Evolutionary conservation across 2,797 vertebrate species (phyloP), one percentile per base, ranked within the genome.

Genomic region (Cirrhinus molitorella): DNA sequence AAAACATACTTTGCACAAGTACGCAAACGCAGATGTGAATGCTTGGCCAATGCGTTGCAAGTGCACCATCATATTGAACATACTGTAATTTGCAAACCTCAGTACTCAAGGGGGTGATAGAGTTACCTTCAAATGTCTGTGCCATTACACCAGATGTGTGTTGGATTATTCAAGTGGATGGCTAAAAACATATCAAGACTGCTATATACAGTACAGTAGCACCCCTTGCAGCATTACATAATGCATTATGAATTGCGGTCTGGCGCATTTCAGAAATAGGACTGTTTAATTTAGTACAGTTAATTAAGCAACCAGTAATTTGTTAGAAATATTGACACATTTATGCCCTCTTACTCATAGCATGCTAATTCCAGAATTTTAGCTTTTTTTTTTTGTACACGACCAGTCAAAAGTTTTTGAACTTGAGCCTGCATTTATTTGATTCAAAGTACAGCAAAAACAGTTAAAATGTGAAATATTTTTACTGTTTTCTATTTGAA

Each of bases 1-100:
- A 47, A 82, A 37, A 66, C 80, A 66, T 73, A 59, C 70, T 74
- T 74, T 65, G 61, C 8, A 31, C 80, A 82, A 74, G 63, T 83
- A 59, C 25, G 25, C 19, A 57, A 75, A 76, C 13, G 47, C 31
- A 28, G n/a, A 53, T 4, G 16, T 53, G 34, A 45, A 67, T 31
- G 63, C 9, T 57, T 76, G 28, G 65, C 78, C 59, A 28, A 47
- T 4, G 31, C 17, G 45, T 45, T 23, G 21, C 51, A 71, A 71
- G 40, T 71, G 40, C 23, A 47, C 43, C 65, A 43, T 71, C 43
- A 45, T 47, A 71, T 16, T 71, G 14, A 71, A 71, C 40, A 71
- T 71, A 34, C 31, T 34, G 31, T 34, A 47, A 71, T 71, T 45
- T 71, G 43, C 23, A 61, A 28, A 76, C 25, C 75, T 78, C 75